A percentile compares a stretch with the other conserved stretches of the same genome.
These are phyloP conservation scores for Agonopterix heracliana DNA, from an alignment of 2,888 invertebrate species.

Conservation along the genomic window DNA sequence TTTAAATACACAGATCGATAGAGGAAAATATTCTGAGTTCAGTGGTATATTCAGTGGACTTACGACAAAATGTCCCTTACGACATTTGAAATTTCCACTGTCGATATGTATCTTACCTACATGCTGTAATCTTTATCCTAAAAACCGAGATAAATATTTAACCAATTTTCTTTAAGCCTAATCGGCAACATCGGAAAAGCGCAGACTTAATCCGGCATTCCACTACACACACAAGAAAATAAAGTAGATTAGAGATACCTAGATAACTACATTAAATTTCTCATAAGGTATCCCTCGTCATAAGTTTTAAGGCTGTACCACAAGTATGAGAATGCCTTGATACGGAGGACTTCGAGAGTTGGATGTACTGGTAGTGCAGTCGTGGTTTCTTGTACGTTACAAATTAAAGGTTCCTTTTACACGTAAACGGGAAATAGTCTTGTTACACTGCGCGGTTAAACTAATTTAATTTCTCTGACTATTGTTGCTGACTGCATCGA, in stretches of 20 bases:
- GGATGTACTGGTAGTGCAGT: conserved; percentile 3
- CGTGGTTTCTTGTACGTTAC: conserved; percentile 11
- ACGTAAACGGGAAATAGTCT: conserved; percentile 10
- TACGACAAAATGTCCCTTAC: too few relatives aligned
- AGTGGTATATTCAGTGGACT: too few relatives aligned
- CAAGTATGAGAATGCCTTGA: too few relatives aligned
- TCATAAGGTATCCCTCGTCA: too few relatives aligned
- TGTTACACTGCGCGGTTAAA: conserved; percentile 1
- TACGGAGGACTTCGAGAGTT: too few relatives aligned
- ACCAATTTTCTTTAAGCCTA: conserved; percentile 39
- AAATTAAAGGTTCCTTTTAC: conserved; percentile 15
- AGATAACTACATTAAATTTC: neutral
- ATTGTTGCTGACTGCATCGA: neutral
- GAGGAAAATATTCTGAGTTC: too few relatives aligned
- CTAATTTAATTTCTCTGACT: conserved; percentile 3
- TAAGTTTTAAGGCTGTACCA: too few relatives aligned
- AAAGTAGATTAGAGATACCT: conserved; percentile 26
- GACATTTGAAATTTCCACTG: too few relatives aligned
- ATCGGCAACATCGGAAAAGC: conserved; percentile 28
- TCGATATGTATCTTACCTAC: too few relatives aligned
- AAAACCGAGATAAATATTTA: conserved; percentile 30
- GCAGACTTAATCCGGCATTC: conserved; percentile 38
- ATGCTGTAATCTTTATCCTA: too few relatives aligned
- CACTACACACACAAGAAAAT: conserved; percentile 33
- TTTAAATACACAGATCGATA: too few relatives aligned